A percentile compares a stretch with the other conserved stretches of the same genome.
phyloP scores from a whole-genome alignment of 2,888 invertebrate genomes.

The Brachynemurus nebulosus region DNA sequence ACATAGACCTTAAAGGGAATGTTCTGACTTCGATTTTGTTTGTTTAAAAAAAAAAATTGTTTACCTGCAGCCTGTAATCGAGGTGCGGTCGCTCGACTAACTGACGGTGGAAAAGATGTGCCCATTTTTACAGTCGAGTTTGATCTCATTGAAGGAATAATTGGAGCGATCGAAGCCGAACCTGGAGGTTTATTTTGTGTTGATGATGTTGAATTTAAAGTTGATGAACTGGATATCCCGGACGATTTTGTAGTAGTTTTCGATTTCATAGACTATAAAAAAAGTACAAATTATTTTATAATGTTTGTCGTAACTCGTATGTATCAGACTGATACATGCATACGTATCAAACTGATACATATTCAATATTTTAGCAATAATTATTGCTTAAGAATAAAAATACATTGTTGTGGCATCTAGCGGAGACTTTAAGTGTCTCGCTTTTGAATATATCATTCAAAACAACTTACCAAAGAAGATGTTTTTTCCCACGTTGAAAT shows the following conservation, averaged over 20 bases:
- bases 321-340: too few relatives aligned
- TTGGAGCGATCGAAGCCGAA: conserved; percentile 15
- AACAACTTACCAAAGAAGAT: conserved; percentile 3
- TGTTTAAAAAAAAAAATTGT: too few relatives aligned
- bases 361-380: too few relatives aligned
- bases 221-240: conserved; percentile 16
- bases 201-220: conserved; percentile 19
- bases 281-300: background rate
- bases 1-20: background rate
- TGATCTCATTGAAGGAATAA: conserved; percentile 17
- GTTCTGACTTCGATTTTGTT: background rate
- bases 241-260: conserved; percentile 6
- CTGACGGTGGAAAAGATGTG: conserved; percentile 12
- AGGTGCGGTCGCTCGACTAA: conserved; percentile 31
- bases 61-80: conserved; percentile 40
- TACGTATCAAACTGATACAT: too few relatives aligned
- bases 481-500: conserved; percentile 44
- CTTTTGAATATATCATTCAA: too few relatives aligned
- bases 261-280: conserved; percentile 6
- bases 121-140: conserved; percentile 9
- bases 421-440: background rate
- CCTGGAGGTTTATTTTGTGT: conserved; percentile 20
- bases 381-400: too few relatives aligned
- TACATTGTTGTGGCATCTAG: too few relatives aligned
- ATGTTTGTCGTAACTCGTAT: too few relatives aligned